These are phyloP conservation scores for Epizoanthus illoricatus DNA, from an alignment of 92 coral and sea anemone genomes.

Conservation along the genomic window DNA sequence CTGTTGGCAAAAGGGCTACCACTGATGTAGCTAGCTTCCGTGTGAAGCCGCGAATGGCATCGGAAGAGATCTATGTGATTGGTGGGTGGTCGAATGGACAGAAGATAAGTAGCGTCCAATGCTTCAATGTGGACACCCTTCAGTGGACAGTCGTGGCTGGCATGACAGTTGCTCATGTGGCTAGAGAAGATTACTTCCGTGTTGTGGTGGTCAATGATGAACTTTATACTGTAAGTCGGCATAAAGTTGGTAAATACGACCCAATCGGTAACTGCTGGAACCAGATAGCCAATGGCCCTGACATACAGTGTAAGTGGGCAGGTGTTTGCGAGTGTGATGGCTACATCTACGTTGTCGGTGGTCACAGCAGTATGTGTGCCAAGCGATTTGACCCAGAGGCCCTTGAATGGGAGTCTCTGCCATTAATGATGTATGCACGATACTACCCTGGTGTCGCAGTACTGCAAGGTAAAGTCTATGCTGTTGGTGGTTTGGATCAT, in stretches of 20 bases:
- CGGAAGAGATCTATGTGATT: constrained; percentile 95
- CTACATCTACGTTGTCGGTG: constrained; percentile 95
- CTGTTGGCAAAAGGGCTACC: constrained; percentile 54
- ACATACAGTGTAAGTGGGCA: constrained; percentile 99
- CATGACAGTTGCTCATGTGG: constrained; percentile 95
- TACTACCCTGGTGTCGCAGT: constrained; percentile 99
- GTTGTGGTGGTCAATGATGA: constrained; percentile 95
- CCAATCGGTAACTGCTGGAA: constrained; percentile 95
- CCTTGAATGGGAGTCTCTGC: constrained; percentile 81
- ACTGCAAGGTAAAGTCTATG: constrained; percentile 86
- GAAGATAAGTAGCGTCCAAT: constrained; percentile 97
- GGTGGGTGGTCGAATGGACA: constrained; percentile 99
- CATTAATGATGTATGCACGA: constrained; percentile 93
- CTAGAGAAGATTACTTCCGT: constrained; percentile 93
- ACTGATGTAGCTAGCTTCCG: constrained; percentile 79
- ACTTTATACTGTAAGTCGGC: constrained; percentile 96
- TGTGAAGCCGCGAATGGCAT: constrained; percentile 97
- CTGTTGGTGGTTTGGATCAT: constrained; percentile 98
- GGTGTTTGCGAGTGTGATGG: constrained; percentile 95
- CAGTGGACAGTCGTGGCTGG: constrained; percentile 97
- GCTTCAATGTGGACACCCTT: constrained; percentile 96
- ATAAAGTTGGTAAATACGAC: constrained; percentile 97
- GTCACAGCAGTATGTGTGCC: constrained; percentile 99
- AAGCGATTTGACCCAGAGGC: constrained; percentile 93
- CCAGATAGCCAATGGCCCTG: constrained; percentile 95